A percentile compares a stretch with the other conserved stretches of the same genome.
These are phyloP conservation scores for Lithobates pipiens DNA, from an alignment of 2,797 vertebrate species.

Conservation along the genomic window DNA sequence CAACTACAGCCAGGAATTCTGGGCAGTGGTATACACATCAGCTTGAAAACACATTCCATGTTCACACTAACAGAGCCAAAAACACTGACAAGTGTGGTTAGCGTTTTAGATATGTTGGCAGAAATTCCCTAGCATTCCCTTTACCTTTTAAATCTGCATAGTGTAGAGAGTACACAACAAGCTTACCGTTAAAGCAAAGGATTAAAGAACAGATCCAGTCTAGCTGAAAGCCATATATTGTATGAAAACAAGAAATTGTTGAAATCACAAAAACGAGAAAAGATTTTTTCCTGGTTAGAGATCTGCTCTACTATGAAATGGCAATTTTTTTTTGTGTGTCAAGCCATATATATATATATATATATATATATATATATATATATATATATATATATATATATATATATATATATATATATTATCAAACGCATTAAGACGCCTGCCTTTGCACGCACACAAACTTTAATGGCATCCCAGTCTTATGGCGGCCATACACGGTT, in stretches of 20 bases:
- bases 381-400: too few species aligned
- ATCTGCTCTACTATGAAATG: too few species aligned
- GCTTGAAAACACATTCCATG: constrained; percentile 7
- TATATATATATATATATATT: too few species aligned
- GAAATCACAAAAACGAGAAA: neutral
- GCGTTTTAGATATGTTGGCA: neutral
- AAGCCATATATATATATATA: too few species aligned
- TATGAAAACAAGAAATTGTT: neutral
- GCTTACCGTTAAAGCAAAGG: neutral
- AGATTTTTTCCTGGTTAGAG: neutral
- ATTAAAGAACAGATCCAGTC: neutral
- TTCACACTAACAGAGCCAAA: neutral
- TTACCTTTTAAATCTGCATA: neutral
- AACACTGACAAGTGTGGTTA: neutral
- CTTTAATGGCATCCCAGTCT: too few species aligned
- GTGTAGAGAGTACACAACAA: neutral
- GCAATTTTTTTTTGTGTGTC: too few species aligned
- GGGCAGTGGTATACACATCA: neutral
- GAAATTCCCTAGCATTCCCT: neutral
- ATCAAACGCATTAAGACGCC: too few species aligned
- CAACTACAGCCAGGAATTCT: neutral
- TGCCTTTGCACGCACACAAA: too few species aligned
- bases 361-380: too few species aligned
- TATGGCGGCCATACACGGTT: too few species aligned
- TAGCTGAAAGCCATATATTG: neutral